Percentiles rank a stretch among this genome's conserved stretches.
phyloP scores from a whole-genome alignment of 2,797 vertebrate genomes.

The Ciconia nigra region DNA sequence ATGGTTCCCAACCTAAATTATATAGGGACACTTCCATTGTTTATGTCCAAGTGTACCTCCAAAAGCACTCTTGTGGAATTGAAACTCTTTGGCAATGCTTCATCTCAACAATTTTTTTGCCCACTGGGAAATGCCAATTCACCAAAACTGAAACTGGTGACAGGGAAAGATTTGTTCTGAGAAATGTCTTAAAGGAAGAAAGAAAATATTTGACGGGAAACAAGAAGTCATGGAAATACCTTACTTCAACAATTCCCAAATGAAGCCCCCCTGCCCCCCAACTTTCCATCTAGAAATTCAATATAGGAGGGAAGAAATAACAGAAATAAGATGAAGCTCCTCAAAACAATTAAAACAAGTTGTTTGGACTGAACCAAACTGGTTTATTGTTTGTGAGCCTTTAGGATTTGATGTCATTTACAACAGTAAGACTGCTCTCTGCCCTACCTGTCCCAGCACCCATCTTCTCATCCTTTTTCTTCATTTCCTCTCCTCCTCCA shows the following conservation, averaged over 20 bases:
- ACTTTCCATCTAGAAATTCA: background rate
- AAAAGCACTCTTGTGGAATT: background rate
- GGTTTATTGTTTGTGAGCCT: background rate
- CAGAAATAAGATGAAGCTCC: background rate
- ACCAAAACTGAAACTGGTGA: background rate
- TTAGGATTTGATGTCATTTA: background rate
- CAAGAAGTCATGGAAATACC: constrained; percentile 2
- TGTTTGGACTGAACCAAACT: background rate
- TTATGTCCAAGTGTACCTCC: background rate
- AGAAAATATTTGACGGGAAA: background rate
- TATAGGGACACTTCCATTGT: background rate
- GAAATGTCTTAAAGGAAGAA: background rate
- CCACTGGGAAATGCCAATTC: background rate
- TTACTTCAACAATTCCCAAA: background rate
- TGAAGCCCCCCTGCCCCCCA: background rate
- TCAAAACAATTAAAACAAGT: background rate
- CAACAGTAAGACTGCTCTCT: background rate
- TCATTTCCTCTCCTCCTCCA: background rate
- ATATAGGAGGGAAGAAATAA: background rate
- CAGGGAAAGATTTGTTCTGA: background rate
- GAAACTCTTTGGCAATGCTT: background rate
- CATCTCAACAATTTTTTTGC: background rate
- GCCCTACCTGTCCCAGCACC: background rate
- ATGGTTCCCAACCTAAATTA: background rate
- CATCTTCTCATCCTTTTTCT: background rate